Evolutionary conservation across 2,113 vertebrate species (phyloP).

Genomic region (Carollia perspicillata): DNA sequence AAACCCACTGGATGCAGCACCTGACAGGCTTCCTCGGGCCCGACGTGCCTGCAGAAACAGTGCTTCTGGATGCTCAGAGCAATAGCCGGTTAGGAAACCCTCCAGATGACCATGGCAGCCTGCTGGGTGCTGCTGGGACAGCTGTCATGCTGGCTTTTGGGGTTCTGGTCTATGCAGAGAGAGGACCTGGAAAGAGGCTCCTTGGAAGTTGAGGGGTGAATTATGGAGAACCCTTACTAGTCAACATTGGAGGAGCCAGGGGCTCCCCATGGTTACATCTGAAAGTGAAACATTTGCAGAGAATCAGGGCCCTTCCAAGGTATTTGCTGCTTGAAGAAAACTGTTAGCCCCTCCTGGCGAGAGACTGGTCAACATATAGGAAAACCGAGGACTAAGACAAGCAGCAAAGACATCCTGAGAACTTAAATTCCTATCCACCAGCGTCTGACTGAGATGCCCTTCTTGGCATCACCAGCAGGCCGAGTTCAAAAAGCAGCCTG

Average conservation of each 20-base stretch:
- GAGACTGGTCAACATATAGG: background rate
- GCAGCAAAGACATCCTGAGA: background rate
- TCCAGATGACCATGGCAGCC: background rate
- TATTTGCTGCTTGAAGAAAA: background rate
- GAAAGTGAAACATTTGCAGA: slow-evolving; percentile 1
- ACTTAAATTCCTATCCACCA: background rate
- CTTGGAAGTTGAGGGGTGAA: background rate
- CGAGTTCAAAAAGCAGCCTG: slow-evolving; percentile 32
- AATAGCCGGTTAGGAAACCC: background rate
- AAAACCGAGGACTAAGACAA: slow-evolving; percentile 16
- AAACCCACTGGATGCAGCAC: background rate
- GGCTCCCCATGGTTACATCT: background rate
- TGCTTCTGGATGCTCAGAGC: background rate
- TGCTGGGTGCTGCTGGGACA: background rate
- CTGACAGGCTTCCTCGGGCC: background rate
- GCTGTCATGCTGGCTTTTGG: background rate
- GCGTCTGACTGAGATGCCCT: background rate
- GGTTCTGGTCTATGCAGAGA: background rate
- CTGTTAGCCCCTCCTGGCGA: background rate
- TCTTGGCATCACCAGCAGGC: background rate
- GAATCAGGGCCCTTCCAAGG: background rate
- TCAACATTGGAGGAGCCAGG: background rate
- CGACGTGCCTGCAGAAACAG: background rate
- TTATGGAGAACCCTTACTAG: background rate
- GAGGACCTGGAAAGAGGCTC: background rate